These are phyloP conservation scores for Limnephilus rhombicus DNA, from an alignment of 2,888 invertebrate genomes.

Conservation along the genomic window DNA sequence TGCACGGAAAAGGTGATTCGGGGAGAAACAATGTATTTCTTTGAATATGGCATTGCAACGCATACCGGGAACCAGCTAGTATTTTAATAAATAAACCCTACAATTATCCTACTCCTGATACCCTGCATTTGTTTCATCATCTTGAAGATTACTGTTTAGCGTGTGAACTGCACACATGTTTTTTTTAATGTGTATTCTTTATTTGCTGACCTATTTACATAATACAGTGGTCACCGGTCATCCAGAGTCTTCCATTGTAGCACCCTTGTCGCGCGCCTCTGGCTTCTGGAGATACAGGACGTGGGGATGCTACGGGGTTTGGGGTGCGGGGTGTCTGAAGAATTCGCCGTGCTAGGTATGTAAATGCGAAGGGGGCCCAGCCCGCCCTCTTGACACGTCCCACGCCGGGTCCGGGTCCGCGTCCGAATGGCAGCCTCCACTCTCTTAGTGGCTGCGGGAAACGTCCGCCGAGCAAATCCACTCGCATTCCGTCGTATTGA, in stretches of 20 bases:
- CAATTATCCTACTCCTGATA: too few relatives aligned
- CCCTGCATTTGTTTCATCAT: too few relatives aligned
- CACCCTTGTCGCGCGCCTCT: not conserved
- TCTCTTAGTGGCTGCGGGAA: slow-evolving; percentile 51
- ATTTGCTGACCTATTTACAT: too few relatives aligned
- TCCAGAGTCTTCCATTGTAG: not conserved
- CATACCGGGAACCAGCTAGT: too few relatives aligned
- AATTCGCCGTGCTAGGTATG: slow-evolving; percentile 60
- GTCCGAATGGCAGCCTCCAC: slow-evolving; percentile 49
- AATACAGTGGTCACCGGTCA: not conserved
- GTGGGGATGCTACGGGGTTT: not conserved
- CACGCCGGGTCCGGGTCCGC: slow-evolving; percentile 29
- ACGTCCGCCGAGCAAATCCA: slow-evolving; percentile 58
- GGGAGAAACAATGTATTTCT: too few relatives aligned
- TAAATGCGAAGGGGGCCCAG: slow-evolving; percentile 55
- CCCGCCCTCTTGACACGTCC: slow-evolving; percentile 58
- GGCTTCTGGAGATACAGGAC: not conserved
- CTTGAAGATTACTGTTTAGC: too few relatives aligned
- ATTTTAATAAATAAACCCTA: too few relatives aligned
- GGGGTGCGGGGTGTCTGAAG: slow-evolving; percentile 33
- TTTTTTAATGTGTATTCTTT: too few relatives aligned
- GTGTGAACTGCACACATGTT: too few relatives aligned
- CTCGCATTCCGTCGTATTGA: slow-evolving; percentile 68
- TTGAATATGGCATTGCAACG: too few relatives aligned
- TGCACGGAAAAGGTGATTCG: too few relatives aligned